Evolutionary conservation across 1,140 invertebrate genomes (phyloP).

Genomic region (Macrocentrus cingulum): DNA sequence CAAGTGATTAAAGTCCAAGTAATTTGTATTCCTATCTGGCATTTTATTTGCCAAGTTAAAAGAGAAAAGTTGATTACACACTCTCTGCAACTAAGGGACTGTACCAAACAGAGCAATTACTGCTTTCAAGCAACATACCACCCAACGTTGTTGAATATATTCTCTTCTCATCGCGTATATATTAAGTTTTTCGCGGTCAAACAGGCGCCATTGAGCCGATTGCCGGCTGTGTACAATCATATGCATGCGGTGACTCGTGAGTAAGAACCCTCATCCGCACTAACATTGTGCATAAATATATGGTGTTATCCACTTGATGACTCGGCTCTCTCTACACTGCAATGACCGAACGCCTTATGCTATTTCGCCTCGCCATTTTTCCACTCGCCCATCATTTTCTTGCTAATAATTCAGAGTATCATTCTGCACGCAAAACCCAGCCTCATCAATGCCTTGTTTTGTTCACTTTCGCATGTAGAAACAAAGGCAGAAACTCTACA

Average conservation of each 20-base stretch:
- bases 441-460: no score
- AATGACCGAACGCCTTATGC: neutral
- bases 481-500: no score
- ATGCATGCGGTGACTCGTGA: neutral
- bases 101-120: slow-evolving; percentile 23
- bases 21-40: slow-evolving; percentile 8
- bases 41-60: slow-evolving; percentile 1
- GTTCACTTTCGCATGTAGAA: no score
- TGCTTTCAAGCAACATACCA: neutral
- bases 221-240: slow-evolving; percentile 12
- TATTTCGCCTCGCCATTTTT: neutral
- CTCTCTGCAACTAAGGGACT: slow-evolving; percentile 6
- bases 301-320: neutral
- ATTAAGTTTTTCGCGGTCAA: slow-evolving; percentile 15
- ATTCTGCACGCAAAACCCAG: no score
- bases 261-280: slow-evolving; percentile 2
- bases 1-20: slow-evolving; percentile 13
- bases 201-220: slow-evolving; percentile 19
- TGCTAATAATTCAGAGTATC: no score
- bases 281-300: slow-evolving; percentile 13
- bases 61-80: slow-evolving; percentile 18
- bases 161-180: neutral
- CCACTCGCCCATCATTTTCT: neutral
- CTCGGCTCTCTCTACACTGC: neutral
- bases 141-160: slow-evolving; percentile 4